Base-by-base conservation (phyloP, 2,113 vertebrate genomes). In the Hemiscyllium ocellatum region DNA sequence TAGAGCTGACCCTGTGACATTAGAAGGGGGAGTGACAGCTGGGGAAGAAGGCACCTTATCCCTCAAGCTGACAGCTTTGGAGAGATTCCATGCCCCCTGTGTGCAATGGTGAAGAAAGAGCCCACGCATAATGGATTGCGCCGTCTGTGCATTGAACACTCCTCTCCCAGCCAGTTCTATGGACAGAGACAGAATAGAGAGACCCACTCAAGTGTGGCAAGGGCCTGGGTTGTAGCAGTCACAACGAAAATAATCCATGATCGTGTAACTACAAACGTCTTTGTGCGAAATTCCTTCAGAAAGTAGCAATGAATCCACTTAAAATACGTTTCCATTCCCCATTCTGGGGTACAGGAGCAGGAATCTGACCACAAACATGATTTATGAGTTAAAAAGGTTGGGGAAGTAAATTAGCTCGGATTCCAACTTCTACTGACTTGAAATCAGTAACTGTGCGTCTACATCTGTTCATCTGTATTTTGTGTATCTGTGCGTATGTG, bases 21-120 rank as follows among this genome's bases (percentile, higher is more conserved):
- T 69, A 42, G n/a, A 8, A 37, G n/a, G n/a, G 91, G 66, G 91
- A 47, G 87, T 20, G 65, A 94, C 91, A 94, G 91, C 91, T 94
- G 91, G 91, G 56, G 91, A 69, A 70, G 37, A 94, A 94, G 91
- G 91, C n/a, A 94, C 91, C 91, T 94, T 94, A 94, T 94, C 91
- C 91, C 66, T 94, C 91, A 94, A 94, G 65, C 91, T 94, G 91
- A 94, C 91, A 94, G 91, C 66, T 94, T 94, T 94, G 91, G 91
- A 94, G 7, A 47, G 91, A 69, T 47, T 94, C 91, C 91, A 94
- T 69, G 91, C 65, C 91, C 91, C 66, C 91, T 69, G 37, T 69
- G 65, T 68, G 66, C 69, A 22, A 69, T 69, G 65, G 33, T 94
- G 91, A 69, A 69, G 91, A 94, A 94, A 69, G 91, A 70, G 37